Percentiles rank a stretch among this genome's conserved stretches.
phyloP scores from a whole-genome alignment of 2,113 vertebrate genomes.

The Panthera tigris region DNA sequence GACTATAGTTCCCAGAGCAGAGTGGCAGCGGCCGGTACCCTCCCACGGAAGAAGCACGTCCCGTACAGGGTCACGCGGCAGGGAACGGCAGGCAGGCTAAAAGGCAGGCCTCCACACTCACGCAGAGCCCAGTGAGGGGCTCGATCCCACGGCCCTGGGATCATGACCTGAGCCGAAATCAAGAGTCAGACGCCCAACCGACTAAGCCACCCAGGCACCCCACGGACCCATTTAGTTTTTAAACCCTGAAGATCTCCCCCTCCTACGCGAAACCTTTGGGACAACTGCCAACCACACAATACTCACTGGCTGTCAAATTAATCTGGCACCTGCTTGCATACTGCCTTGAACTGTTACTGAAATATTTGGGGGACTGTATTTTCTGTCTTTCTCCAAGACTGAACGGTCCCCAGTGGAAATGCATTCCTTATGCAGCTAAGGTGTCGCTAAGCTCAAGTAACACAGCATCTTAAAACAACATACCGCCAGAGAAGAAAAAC shows the following conservation, averaged over 20 bases:
- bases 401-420: not conserved
- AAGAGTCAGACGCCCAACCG: too few species aligned
- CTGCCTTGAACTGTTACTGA: not conserved
- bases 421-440: not conserved
- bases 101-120: too few species aligned
- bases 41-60: too few species aligned
- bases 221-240: not conserved
- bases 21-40: too few species aligned
- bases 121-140: too few species aligned
- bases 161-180: too few species aligned
- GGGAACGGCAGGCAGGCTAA: too few species aligned
- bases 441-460: not conserved
- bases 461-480: not conserved
- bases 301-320: not conserved
- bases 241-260: not conserved
- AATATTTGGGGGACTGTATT: not conserved
- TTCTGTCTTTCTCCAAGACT: not conserved
- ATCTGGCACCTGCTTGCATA: not conserved
- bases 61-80: too few species aligned
- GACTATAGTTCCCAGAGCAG: too few species aligned
- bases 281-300: not conserved
- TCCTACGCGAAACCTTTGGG: not conserved
- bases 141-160: too few species aligned
- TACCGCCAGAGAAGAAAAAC: not conserved
- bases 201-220: too few species aligned